Evolutionary conservation across 2,113 vertebrate genomes (phyloP).

Genomic region (Helogale parvula): DNA sequence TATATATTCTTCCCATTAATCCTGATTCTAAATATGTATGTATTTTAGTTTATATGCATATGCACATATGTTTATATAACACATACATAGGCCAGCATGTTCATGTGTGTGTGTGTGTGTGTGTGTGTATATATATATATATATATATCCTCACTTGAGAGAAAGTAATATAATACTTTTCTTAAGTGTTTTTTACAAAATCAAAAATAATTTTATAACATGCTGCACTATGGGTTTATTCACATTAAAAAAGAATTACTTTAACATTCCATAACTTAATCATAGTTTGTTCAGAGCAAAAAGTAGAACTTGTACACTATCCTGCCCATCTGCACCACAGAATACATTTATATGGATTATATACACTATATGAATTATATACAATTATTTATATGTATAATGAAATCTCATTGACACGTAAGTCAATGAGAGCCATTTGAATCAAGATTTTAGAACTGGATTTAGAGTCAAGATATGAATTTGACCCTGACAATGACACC

Average conservation of each 20-base stretch:
- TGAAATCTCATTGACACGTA: not conserved
- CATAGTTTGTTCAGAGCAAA: not conserved
- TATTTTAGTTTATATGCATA: not conserved
- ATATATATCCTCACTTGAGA: not conserved
- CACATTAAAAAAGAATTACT: constrained; percentile 1
- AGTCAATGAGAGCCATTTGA: not conserved
- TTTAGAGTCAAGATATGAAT: not conserved
- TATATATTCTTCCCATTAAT: not conserved
- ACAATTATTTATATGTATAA: not conserved
- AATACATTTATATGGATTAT: too few relatives aligned
- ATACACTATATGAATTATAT: too few relatives aligned
- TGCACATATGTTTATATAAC: not conserved
- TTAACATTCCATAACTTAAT: constrained; percentile 10
- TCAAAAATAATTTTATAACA: not conserved
- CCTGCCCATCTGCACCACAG: not conserved
- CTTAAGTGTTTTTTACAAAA: not conserved
- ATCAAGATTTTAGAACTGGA: not conserved
- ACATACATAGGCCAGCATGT: not conserved
- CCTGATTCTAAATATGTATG: not conserved
- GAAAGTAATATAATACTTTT: not conserved
- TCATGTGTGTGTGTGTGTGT: not conserved
- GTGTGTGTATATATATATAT: not conserved
- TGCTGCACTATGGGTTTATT: not conserved
- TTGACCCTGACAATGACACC: not conserved
- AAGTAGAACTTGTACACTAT: not conserved